These are phyloP conservation scores for Steinernema hermaphroditum DNA, from an alignment of 2,888 invertebrate species.

Conservation along the genomic window DNA sequence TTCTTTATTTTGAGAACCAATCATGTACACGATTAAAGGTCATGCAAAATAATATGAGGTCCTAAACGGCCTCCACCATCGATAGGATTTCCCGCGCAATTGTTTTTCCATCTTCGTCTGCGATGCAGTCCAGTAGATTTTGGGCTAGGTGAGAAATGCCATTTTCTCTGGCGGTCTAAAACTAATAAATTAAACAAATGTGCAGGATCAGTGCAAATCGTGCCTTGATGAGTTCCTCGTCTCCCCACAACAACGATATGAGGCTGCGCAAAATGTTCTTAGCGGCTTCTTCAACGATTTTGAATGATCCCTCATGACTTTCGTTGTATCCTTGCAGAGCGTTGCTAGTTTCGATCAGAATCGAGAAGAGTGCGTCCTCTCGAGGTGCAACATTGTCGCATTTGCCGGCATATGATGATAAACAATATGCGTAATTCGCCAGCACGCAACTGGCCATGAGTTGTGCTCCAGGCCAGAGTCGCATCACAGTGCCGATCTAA, in stretches of 20 bases:
- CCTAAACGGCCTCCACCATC: slow-evolving; percentile 56
- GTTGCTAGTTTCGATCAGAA: slow-evolving; percentile 42
- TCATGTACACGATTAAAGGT: no score
- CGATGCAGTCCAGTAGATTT: slow-evolving; percentile 56
- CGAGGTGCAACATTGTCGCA: slow-evolving; percentile 59
- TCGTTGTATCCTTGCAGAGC: slow-evolving; percentile 28
- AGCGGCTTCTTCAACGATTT: neutral
- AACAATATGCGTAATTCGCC: slow-evolving; percentile 53
- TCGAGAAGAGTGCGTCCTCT: slow-evolving; percentile 57
- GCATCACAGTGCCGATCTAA: neutral
- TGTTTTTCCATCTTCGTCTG: slow-evolving; percentile 52
- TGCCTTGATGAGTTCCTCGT: slow-evolving; percentile 35
- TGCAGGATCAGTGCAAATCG: neutral
- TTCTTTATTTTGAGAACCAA: no score
- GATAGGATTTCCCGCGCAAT: slow-evolving; percentile 57
- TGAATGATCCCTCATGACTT: neutral
- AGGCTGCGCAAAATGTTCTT: neutral
- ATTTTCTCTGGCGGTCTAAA: slow-evolving; percentile 53
- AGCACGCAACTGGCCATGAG: slow-evolving; percentile 53
- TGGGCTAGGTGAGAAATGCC: slow-evolving; percentile 48
- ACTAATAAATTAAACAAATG: neutral
- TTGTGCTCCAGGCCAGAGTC: slow-evolving; percentile 35
- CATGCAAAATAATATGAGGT: no score
- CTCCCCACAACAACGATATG: slow-evolving; percentile 31
- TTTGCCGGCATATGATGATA: slow-evolving; percentile 47